A percentile compares a stretch with the other conserved stretches of the same genome.
Evolutionary conservation across 2,113 vertebrate species (phyloP).

Genomic region (Thamnophis sirtalis): DNA sequence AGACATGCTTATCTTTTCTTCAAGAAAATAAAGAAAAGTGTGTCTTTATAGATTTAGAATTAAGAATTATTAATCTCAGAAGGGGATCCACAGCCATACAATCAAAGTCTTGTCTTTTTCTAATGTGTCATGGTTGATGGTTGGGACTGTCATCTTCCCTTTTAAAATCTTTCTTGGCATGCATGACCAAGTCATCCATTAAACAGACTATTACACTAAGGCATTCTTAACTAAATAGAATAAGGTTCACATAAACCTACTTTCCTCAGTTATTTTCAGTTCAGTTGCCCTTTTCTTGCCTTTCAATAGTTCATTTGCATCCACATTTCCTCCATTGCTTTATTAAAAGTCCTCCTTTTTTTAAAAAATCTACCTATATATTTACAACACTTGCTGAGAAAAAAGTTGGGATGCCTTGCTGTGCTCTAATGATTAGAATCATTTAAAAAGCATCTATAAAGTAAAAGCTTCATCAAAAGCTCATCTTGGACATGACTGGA

Average conservation of each 20-base stretch:
- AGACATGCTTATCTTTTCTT: not conserved
- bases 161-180: not conserved
- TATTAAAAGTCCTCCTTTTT: not conserved
- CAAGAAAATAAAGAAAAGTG: not conserved
- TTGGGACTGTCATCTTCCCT: not conserved
- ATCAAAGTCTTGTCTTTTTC: not conserved
- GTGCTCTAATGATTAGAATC: constrained; percentile 6
- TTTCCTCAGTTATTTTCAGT: not conserved
- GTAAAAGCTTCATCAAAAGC: constrained; percentile 19
- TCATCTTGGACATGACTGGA: not conserved
- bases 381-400: not conserved
- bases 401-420: not conserved
- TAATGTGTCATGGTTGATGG: not conserved
- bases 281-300: not conserved
- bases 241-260: not conserved
- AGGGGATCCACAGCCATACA: not conserved
- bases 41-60: not conserved
- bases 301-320: not conserved
- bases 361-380: not conserved
- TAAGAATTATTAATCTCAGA: not conserved
- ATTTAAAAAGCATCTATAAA: constrained; percentile 33
- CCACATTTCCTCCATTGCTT: not conserved
- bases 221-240: not conserved
- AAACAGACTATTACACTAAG: not conserved
- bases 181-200: not conserved